A percentile compares a stretch with the other conserved stretches of the same genome.
Evolutionary conservation across 1,140 invertebrate genomes (phyloP).

Genomic region (Pissodes strobi): DNA sequence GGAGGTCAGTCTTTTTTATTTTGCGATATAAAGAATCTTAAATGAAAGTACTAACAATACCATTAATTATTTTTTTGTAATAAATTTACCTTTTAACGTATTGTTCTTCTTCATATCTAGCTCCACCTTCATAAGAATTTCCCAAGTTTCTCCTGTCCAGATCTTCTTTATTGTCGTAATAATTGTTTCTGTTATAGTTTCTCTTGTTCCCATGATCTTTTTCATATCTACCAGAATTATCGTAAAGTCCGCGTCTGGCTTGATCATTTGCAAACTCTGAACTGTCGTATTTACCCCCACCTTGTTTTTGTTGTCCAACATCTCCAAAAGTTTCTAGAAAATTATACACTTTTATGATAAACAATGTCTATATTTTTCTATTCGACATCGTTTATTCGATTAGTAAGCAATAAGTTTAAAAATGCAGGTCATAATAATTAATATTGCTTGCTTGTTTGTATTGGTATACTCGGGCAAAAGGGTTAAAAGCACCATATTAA

Average conservation of each 20-base stretch:
- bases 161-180: conserved; percentile 59
- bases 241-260: conserved; percentile 57
- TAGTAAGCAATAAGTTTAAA: no score
- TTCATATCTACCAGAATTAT: conserved; percentile 58
- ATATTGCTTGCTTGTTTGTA: no score
- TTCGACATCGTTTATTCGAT: no score
- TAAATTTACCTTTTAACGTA: conserved; percentile 39
- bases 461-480: no score
- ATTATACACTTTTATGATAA: no score
- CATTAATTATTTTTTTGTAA: no score
- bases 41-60: no score
- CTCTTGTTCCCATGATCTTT: conserved; percentile 56
- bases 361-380: no score
- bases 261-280: conserved; percentile 47
- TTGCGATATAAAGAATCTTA: no score
- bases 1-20: no score
- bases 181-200: conserved; percentile 60
- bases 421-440: no score
- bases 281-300: conserved; percentile 57
- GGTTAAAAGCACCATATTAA: no score
- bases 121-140: conserved; percentile 57
- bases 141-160: conserved; percentile 56
- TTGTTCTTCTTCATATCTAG: conserved; percentile 54
- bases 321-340: conserved; percentile 52
- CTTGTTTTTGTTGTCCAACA: conserved; percentile 58